A percentile compares a stretch with the other conserved stretches of the same genome.
Conservation (phyloP, 2,113 vertebrate genomes). For the Cephalopholis sonnerati region DNA sequence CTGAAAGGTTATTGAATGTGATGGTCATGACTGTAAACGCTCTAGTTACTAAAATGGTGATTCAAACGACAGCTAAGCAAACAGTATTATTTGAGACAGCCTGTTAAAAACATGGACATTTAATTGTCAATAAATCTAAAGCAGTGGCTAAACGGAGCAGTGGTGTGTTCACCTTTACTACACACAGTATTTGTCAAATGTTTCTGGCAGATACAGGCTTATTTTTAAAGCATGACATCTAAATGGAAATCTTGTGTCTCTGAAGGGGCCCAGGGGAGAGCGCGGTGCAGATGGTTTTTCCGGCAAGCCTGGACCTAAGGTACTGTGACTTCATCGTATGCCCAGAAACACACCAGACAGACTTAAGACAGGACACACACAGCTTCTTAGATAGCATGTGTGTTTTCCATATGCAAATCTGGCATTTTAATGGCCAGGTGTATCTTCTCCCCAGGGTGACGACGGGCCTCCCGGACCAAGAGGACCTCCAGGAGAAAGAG, state of each 20-base stretch:
- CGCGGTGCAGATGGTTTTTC: constrained; percentile 84
- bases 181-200: background rate
- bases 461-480: constrained; percentile 85
- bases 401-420: constrained; percentile 41
- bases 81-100: background rate
- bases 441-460: constrained; percentile 73
- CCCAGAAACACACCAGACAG: background rate
- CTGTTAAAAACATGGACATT: background rate
- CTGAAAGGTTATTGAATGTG: background rate
- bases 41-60: no score
- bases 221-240: constrained; percentile 17
- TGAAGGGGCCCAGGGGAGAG: constrained; percentile 85
- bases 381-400: background rate
- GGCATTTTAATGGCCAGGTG: background rate
- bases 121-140: background rate
- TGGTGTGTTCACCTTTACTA: background rate
- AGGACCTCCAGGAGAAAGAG: constrained; percentile 84
- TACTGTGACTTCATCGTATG: constrained; percentile 44
- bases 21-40: background rate
- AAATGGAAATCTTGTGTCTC: constrained; percentile 39
- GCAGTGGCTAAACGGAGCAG: background rate
- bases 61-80: no score
- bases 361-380: background rate
- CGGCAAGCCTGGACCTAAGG: constrained; percentile 86
- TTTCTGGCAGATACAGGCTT: background rate